These are phyloP conservation scores for Diadema setosum DNA, from an alignment of 35 echinoderm and acorn worm species.

Conservation along the genomic window DNA sequence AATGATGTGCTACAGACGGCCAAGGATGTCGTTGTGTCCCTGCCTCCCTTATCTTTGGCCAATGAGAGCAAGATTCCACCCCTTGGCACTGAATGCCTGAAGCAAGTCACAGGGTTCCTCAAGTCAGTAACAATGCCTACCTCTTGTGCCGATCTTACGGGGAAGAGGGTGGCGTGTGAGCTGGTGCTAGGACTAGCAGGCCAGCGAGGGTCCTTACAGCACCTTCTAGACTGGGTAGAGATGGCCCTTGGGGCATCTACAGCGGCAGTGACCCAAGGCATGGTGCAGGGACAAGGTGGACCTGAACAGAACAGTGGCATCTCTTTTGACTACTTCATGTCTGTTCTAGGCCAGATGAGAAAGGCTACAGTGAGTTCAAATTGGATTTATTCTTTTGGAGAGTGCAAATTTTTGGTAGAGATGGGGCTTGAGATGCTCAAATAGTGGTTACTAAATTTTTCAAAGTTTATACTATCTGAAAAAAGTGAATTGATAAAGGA, in stretches of 20 bases:
- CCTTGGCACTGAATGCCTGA: conserved; percentile 87
- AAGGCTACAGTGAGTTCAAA: conserved; percentile 78
- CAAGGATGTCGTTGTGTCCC: conserved; percentile 60
- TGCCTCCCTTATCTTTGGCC: conserved; percentile 96
- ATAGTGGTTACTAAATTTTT: too few relatives aligned
- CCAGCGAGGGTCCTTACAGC: conserved; percentile 92
- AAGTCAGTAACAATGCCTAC: conserved; percentile 89
- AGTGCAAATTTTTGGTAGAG: too few relatives aligned
- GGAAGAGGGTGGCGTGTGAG: conserved; percentile 83
- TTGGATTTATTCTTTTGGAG: too few relatives aligned
- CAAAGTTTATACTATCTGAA: too few relatives aligned
- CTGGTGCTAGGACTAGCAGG: conserved; percentile 87
- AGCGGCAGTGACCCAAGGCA: conserved; percentile 12
- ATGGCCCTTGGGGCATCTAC: conserved; percentile 88
- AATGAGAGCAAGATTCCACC: conserved; percentile 97
- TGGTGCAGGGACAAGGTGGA: conserved; percentile 1
- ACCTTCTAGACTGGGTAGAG: conserved; percentile 95
- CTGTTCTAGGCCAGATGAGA: conserved; percentile 86
- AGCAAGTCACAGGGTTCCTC: conserved; percentile 86
- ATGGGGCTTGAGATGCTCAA: too few relatives aligned
- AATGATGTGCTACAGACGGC: conserved; percentile 98
- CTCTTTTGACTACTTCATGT: conserved; percentile 73
- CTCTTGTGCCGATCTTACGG: conserved; percentile 78
- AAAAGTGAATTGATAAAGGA: too few relatives aligned
- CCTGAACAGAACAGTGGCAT: conserved; percentile 46